Percentiles rank a stretch among this genome's conserved stretches.
Evolutionary conservation across 2,888 invertebrate genomes (phyloP).

Genomic region (Ophion ellenae): DNA sequence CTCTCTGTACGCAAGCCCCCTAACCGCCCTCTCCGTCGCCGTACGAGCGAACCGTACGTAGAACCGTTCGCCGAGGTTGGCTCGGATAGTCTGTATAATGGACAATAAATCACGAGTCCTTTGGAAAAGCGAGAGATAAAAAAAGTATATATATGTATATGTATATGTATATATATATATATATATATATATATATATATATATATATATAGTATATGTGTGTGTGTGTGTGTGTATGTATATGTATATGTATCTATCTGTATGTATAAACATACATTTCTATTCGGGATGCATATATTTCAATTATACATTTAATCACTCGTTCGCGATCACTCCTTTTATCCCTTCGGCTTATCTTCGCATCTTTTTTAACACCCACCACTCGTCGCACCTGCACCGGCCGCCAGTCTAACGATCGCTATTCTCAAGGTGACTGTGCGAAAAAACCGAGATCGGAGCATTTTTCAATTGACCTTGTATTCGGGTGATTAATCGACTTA

Average conservation of each 20-base stretch:
- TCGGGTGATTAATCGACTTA: neutral
- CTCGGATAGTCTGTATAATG: conserved; percentile 40
- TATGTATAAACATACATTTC: neutral
- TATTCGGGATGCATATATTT: neutral
- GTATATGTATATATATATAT: neutral
- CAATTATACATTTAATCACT: neutral
- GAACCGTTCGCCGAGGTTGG: conserved; percentile 18
- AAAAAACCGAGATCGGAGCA: neutral
- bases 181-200: neutral
- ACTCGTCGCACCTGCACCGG: neutral
- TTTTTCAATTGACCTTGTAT: neutral
- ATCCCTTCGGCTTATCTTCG: neutral
- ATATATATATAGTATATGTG: neutral
- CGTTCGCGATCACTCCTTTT: neutral
- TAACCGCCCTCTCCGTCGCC: no score
- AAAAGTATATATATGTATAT: neutral
- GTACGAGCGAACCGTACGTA: neutral
- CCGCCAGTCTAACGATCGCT: neutral
- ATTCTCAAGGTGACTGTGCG: neutral
- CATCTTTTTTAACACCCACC: neutral
- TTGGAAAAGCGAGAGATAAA: conserved; percentile 23
- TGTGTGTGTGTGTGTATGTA: neutral
- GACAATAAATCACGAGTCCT: conserved; percentile 33
- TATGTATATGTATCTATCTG: neutral
- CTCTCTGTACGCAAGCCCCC: conserved; percentile 24